These are phyloP conservation scores for Drosophila miranda DNA, from an alignment of 1,140 invertebrate species.

Conservation along the genomic window DNA sequence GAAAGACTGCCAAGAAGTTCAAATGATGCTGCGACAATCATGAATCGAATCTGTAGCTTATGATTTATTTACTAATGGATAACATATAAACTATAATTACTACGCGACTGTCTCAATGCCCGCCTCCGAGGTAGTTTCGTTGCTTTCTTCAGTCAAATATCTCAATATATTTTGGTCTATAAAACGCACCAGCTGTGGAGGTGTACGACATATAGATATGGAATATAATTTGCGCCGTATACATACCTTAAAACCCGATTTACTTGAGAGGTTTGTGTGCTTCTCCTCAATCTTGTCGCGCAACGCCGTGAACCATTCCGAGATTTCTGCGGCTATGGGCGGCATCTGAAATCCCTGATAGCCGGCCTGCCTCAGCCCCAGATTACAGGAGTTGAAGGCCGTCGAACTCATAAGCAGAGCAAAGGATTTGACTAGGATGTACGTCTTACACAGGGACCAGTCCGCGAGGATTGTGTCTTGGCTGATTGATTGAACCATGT, in stretches of 20 bases:
- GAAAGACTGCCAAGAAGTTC: slow-evolving; percentile 59
- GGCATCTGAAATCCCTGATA: slow-evolving; percentile 61
- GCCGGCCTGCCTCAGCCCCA: slow-evolving; percentile 41
- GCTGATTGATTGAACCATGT: slow-evolving; percentile 49
- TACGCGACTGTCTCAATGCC: slow-evolving; percentile 30
- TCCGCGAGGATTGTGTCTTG: slow-evolving; percentile 33
- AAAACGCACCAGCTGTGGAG: slow-evolving; percentile 43
- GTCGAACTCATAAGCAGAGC: slow-evolving; percentile 42
- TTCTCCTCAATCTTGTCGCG: slow-evolving; percentile 47
- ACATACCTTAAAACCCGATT: slow-evolving; percentile 31
- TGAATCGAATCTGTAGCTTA: not conserved
- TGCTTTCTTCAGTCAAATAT: slow-evolving; percentile 34
- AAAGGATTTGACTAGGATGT: slow-evolving; percentile 45
- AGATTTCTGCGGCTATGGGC: slow-evolving; percentile 3
- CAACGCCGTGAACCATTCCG: slow-evolving; percentile 48
- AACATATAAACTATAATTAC: slow-evolving; percentile 6
- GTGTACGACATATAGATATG: not conserved
- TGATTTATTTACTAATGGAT: slow-evolving; percentile 3
- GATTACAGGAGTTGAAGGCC: slow-evolving; percentile 37
- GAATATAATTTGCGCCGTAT: no score
- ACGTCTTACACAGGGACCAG: slow-evolving; percentile 45
- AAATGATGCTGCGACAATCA: slow-evolving; percentile 32
- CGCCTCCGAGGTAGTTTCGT: slow-evolving; percentile 46
- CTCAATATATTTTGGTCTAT: slow-evolving; percentile 57
- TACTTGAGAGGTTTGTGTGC: slow-evolving; percentile 24